Conservation (phyloP, 2,113 vertebrate species). For the Dromaius novaehollandiae region DNA sequence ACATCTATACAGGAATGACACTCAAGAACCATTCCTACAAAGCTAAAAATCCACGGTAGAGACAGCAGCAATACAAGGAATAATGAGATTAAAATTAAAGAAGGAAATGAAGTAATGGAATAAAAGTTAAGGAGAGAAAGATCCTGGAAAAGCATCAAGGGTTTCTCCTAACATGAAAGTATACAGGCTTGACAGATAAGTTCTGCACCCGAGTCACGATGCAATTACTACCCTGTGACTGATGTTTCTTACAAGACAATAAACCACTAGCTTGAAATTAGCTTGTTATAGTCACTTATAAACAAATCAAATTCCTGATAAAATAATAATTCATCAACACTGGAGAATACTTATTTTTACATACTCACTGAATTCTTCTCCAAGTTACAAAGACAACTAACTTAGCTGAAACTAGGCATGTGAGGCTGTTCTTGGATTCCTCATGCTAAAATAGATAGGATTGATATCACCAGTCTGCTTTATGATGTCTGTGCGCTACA, state of each 20-base stretch:
- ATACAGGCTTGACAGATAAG: not conserved
- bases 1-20: not conserved
- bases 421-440: not conserved
- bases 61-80: not conserved
- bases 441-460: not conserved
- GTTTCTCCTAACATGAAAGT: not conserved
- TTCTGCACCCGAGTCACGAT: not conserved
- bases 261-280: not conserved
- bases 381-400: not conserved
- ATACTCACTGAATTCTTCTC: not conserved
- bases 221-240: not conserved
- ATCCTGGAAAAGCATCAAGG: not conserved
- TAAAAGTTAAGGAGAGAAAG: not conserved
- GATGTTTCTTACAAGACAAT: not conserved
- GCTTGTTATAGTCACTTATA: not conserved
- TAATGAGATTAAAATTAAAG: not conserved
- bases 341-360: not conserved
- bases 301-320: not conserved
- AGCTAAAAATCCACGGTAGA: not conserved
- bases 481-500: accelerated
- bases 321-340: not conserved
- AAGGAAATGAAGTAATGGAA: not conserved
- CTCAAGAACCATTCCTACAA: not conserved
- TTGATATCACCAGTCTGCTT: not conserved
- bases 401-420: not conserved